These are phyloP conservation scores for Toxotes lorentzi DNA, from an alignment of 2,797 vertebrate genomes.

Conservation along the genomic window DNA sequence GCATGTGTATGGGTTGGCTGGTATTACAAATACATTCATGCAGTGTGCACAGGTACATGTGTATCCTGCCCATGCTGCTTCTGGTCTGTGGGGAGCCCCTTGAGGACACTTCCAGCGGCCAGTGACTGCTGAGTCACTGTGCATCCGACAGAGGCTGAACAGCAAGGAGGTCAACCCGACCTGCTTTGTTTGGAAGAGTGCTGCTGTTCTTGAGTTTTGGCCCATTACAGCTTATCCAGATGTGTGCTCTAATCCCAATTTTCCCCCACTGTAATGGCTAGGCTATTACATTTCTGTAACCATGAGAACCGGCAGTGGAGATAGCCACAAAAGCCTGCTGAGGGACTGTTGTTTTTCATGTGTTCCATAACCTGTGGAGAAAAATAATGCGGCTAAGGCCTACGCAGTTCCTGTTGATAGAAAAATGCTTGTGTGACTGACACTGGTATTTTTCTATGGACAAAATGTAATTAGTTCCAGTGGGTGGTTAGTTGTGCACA, in stretches of 20 bases:
- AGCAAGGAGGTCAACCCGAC: conserved; percentile 48
- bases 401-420: conserved; percentile 50
- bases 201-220: conserved; percentile 63
- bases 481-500: conserved; percentile 61
- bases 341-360: conserved; percentile 62
- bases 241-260: conserved; percentile 68
- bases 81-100: conserved; percentile 65
- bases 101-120: conserved; percentile 65
- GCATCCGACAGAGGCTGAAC: conserved; percentile 62
- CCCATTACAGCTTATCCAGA: conserved; percentile 70
- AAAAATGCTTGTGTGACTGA: conserved; percentile 61
- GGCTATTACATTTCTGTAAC: conserved; percentile 63
- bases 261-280: conserved; percentile 40
- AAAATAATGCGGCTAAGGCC: conserved; percentile 49
- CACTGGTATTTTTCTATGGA: conserved; percentile 52
- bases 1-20: not conserved
- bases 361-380: conserved; percentile 67
- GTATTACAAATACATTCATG: conserved; percentile 40
- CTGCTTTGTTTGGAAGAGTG: conserved; percentile 55
- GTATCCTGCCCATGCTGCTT: conserved; percentile 50
- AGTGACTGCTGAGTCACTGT: conserved; percentile 77
- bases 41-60: conserved; percentile 38
- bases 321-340: conserved; percentile 48
- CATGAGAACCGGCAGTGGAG: conserved; percentile 61
- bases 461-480: conserved; percentile 73